A percentile compares a stretch with the other conserved stretches of the same genome.
Conservation (phyloP, 1,140 invertebrate genomes). For the Saccostrea echinata region DNA sequence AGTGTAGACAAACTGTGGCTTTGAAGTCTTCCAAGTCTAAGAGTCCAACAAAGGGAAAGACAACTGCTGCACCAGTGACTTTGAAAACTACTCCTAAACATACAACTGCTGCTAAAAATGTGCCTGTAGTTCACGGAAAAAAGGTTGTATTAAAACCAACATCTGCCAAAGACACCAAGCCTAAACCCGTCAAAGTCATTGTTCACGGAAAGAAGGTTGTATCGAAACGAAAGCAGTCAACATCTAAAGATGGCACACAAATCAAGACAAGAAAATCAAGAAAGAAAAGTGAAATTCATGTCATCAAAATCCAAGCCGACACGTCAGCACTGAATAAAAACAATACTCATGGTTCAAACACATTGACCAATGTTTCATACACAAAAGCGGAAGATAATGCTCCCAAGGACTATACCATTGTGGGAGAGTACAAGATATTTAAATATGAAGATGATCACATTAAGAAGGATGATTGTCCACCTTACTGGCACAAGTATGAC, state of each 20-base stretch:
- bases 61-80: neutral
- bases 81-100: neutral
- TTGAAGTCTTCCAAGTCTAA: neutral
- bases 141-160: neutral
- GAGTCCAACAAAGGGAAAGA: neutral
- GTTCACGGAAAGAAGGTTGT: neutral
- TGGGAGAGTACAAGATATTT: constrained; percentile 12
- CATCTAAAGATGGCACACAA: neutral
- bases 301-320: neutral
- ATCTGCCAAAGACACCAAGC: neutral
- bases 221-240: neutral
- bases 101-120: no score
- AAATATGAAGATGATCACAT: constrained; percentile 15
- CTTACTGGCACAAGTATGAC: constrained; percentile 2
- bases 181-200: neutral
- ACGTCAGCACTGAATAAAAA: neutral
- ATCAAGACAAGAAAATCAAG: neutral
- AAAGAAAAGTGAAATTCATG: neutral
- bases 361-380: neutral
- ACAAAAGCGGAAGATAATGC: neutral
- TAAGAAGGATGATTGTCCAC: neutral
- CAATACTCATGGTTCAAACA: neutral
- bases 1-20: neutral
- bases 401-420: neutral
- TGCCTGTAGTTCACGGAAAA: neutral